Evolutionary conservation across 2,888 invertebrate genomes (phyloP), one percentile per base, ranked within the genome.

Genomic region (Cylindroiulus punctatus): DNA sequence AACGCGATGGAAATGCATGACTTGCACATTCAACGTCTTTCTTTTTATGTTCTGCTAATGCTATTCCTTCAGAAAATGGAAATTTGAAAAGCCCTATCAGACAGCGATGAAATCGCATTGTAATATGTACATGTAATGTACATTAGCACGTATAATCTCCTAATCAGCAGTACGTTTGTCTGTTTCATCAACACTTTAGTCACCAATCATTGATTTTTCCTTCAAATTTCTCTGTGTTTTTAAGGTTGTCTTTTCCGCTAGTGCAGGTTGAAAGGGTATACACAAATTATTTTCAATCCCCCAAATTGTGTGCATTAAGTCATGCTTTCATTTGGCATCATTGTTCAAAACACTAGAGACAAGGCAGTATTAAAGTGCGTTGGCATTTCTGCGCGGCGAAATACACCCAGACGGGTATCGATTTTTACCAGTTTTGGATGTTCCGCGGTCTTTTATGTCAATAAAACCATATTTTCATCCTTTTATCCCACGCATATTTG

Each of bases 271-370:
- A 52, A 52, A 52, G 52, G n/a, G 52, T 52, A 52, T 12, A 52
- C 52, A 52, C 52, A 52, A 52, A 52, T 52, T 52, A 52, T 52
- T 52, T 52, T 7, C 52, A 52, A 52, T 52, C 12, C 52, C 52
- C 52, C n/a, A 52, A 52, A 52, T 19, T 52, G 52, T n/a, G 52
- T n/a, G n/a, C 52, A 52, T 52, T 52, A 52, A 52, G 52, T 52
- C 52, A 52, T 52, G 52, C 12, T 52, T 52, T 52, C 52, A 52
- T n/a, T n/a, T n/a, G n/a, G 52, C 7, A 52, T 52, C 52, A 52
- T 52, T 52, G 52, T 52, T 52, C n/a, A 52, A 52, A 52, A 52
- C 52, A 52, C 52, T 52, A 19, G 52, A 52, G 52, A 52, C 52
- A n/a, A 19, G 52, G 19, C 52, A n/a, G n/a, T 52, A 52, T 52